Evolutionary conservation across 1,140 invertebrate species (phyloP).

Genomic region (Danaus plexippus): DNA sequence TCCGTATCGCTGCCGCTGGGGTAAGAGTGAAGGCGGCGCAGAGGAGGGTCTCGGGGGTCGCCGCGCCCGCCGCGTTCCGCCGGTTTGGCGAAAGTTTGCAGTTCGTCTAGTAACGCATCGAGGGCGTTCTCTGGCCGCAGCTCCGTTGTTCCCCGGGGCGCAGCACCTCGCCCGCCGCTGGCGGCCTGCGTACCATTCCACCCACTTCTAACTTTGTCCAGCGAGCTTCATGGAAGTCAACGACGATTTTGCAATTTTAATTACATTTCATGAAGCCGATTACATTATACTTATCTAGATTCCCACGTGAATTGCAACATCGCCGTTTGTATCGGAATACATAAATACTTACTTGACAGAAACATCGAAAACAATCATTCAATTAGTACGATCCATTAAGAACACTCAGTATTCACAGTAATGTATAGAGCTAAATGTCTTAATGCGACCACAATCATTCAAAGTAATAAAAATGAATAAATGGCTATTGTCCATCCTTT

Average conservation of each 20-base stretch:
- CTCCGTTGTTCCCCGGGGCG: conserved; percentile 79
- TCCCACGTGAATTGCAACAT: conserved; percentile 29
- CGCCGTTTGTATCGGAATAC: conserved; percentile 31
- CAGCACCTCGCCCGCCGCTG: conserved; percentile 76
- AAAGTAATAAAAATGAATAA: conserved; percentile 56
- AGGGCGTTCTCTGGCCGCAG: conserved; percentile 92
- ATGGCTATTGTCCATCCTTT: conserved; percentile 45
- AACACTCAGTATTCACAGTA: conserved; percentile 55
- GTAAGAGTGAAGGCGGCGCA: conserved; percentile 81
- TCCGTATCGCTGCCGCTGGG: conserved; percentile 83
- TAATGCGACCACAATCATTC: conserved; percentile 62
- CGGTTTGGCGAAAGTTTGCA: conserved; percentile 87
- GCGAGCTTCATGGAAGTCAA: conserved; percentile 33
- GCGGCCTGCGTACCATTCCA: conserved; percentile 69
- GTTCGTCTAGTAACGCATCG: conserved; percentile 94
- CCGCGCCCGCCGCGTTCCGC: conserved; percentile 78
- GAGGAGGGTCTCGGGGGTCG: conserved; percentile 80
- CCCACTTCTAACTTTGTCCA: conserved; percentile 43
- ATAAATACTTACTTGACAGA: conserved; percentile 41
- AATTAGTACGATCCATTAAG: conserved; percentile 45
- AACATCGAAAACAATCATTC: conserved; percentile 59
- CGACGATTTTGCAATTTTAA: conserved; percentile 40
- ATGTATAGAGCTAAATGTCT: conserved; percentile 49
- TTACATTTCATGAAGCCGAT: not conserved
- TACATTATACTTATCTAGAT: no score